A percentile compares a stretch with the other conserved stretches of the same genome.
Conservation (phyloP, 2,113 vertebrate species). For the Phaethornis superciliosus region DNA sequence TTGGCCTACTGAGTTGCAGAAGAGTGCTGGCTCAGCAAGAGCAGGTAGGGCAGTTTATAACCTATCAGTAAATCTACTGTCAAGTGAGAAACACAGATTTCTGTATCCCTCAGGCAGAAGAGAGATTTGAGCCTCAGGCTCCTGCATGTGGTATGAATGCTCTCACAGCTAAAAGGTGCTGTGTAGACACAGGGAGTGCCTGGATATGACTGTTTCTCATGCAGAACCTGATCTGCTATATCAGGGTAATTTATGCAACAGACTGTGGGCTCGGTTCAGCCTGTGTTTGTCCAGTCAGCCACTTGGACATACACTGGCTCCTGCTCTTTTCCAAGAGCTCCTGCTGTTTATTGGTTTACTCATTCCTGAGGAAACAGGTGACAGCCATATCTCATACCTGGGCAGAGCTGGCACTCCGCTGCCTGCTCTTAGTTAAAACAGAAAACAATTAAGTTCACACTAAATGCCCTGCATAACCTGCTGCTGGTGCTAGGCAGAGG, state of each 20-base stretch:
- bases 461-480: not conserved
- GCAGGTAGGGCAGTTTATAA: not conserved
- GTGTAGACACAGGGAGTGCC: rapidly evolving
- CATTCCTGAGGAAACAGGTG: not conserved
- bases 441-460: not conserved
- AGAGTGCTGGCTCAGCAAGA: not conserved
- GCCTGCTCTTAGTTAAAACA: not conserved
- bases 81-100: not conserved
- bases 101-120: not conserved
- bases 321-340: not conserved
- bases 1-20: not conserved
- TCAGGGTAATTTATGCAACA: not conserved
- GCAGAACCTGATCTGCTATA: not conserved
- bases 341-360: not conserved
- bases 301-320: not conserved
- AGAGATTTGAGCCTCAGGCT: not conserved
- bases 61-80: not conserved
- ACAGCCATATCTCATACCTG: not conserved
- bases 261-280: not conserved
- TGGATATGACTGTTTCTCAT: not conserved
- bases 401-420: not conserved
- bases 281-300: not conserved
- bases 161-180: not conserved
- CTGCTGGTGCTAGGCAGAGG: not conserved
- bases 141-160: rapidly evolving